Evolutionary conservation across 2,113 vertebrate genomes (phyloP), one percentile per base, ranked within the genome.

Genomic region (Hippocampus comes): DNA sequence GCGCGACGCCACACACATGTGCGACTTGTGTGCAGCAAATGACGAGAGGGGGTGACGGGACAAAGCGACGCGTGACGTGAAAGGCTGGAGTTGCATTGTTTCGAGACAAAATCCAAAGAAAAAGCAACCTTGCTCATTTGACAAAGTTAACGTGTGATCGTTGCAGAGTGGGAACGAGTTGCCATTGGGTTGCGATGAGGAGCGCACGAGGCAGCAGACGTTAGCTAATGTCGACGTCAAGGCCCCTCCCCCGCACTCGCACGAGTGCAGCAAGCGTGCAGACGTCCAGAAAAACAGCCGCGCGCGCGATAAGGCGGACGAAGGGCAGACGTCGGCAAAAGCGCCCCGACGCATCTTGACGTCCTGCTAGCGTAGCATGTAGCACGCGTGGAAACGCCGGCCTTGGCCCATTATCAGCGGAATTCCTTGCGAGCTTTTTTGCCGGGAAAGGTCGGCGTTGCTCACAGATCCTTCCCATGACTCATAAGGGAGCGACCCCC

Each of bases 391-490:
- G 4, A 49, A 66, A 48, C 3, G 12, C 27, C 48, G 64, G 41
- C 42, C 42, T 48, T 9, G 11, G 10, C 14, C 18, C 12, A 48
- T 66, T 17, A 17, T 23, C 64, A 9, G 20, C 23, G n/a, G 3
- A 46, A 49, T 49, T 46, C 46, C 12, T 65, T 46, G 41, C 63
- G 46, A 65, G n/a, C 21, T 20, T 63, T 66, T 6, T 48, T 48
- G n/a, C 14, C 3, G 18, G 21, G 61, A n/a, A 18, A 61, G 14
- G 27, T 17, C 17, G 59, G 59, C 30, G 41, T 46, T 43, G 15
- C 63, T 25, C 21, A 41, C 41, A 23, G 38, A n/a, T 46, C 64
- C n/a, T 66, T 66, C 64, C 64, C 64, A 66, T 66, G 64, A 49
- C 64, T 48, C 64, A 66, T 48, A 48, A 25, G 23, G 42, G 5